A percentile compares a stretch with the other conserved stretches of the same genome.
Evolutionary conservation across 2,888 invertebrate species (phyloP).

Genomic region (Eulithis testata): DNA sequence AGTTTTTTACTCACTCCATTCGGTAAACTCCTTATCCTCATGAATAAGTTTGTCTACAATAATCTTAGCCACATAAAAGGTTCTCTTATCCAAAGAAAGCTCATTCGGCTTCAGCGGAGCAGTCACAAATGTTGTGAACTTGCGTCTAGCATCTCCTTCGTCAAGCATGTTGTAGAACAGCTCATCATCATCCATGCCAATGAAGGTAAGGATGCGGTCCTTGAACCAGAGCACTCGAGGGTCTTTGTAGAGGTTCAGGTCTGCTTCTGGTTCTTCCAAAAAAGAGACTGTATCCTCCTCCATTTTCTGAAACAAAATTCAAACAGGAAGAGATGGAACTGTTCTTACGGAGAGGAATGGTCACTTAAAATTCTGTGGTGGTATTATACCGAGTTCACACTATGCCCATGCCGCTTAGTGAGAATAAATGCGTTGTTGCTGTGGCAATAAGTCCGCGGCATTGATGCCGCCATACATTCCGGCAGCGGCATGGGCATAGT

Average conservation of each 20-base stretch:
- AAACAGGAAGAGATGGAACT: background rate
- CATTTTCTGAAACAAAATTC: conserved; percentile 20
- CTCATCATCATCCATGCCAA: conserved; percentile 83
- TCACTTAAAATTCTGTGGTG: no score
- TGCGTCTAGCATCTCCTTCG: conserved; percentile 80
- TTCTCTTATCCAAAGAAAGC: conserved; percentile 78
- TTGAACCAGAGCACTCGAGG: conserved; percentile 89
- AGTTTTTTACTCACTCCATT: conserved; percentile 87
- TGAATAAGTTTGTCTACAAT: conserved; percentile 87
- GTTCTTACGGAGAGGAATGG: no score
- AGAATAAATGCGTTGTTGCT: no score
- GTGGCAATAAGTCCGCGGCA: no score
- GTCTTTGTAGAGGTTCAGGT: conserved; percentile 68
- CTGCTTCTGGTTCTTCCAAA: conserved; percentile 36
- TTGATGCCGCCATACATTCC: no score
- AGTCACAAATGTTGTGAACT: conserved; percentile 56
- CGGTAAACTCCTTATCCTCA: conserved; percentile 90
- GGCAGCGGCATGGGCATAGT: no score
- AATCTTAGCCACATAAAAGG: conserved; percentile 88
- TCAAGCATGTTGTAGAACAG: conserved; percentile 85
- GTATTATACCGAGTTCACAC: no score
- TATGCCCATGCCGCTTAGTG: no score
- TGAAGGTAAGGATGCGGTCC: conserved; percentile 83
- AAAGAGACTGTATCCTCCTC: conserved; percentile 3
- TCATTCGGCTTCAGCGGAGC: conserved; percentile 63